Evolutionary conservation across 2,888 invertebrate species (phyloP).

Genomic region (Tipula helvola): DNA sequence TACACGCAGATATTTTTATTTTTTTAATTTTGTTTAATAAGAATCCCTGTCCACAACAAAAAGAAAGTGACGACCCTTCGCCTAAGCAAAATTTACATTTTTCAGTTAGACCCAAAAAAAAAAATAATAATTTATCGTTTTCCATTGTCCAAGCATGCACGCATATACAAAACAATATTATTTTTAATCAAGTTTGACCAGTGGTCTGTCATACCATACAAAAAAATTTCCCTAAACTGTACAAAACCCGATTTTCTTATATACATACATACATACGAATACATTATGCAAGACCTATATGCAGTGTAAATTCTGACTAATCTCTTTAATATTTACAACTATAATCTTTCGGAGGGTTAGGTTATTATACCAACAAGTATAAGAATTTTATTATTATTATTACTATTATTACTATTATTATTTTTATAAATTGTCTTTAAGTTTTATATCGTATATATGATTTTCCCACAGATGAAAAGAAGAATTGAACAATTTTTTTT

Average conservation of each 20-base stretch:
- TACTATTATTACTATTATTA: background rate
- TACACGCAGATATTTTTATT: background rate
- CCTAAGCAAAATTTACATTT: background rate
- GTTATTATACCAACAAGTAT: background rate
- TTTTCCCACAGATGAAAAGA: conserved; percentile 7
- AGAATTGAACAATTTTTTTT: background rate
- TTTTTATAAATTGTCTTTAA: conserved; percentile 8
- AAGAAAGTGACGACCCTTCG: background rate
- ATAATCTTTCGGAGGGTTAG: background rate
- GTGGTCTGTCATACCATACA: conserved; percentile 13
- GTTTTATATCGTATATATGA: background rate
- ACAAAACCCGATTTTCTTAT: background rate
- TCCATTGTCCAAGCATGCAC: background rate
- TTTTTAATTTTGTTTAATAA: background rate
- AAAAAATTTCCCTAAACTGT: background rate
- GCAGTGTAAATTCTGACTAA: conserved; percentile 7
- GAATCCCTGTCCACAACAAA: background rate
- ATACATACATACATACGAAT: background rate
- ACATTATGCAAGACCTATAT: background rate
- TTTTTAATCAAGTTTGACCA: conserved; percentile 15
- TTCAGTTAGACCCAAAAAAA: background rate
- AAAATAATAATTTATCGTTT: background rate
- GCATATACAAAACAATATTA: background rate
- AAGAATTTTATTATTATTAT: background rate
- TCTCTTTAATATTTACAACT: conserved; percentile 7